Percentiles rank a stretch among this genome's conserved stretches.
Evolutionary conservation across 1,140 invertebrate species (phyloP).

Genomic region (Orius laevigatus): DNA sequence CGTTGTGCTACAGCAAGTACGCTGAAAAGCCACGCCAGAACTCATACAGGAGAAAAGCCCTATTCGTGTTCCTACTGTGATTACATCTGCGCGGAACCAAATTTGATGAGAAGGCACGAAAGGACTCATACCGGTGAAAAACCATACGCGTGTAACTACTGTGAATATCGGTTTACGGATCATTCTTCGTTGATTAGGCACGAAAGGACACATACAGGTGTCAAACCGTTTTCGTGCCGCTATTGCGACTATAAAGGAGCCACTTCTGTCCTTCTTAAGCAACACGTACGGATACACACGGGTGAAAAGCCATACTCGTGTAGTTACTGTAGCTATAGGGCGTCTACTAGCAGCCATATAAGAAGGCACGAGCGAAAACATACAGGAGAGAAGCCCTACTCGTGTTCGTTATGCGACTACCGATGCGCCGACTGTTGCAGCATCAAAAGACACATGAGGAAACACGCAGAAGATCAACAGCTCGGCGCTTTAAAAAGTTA

Average conservation of each 20-base stretch:
- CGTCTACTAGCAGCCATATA: conserved; percentile 24
- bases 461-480: conserved; percentile 32
- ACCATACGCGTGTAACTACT: neutral
- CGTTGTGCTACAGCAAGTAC: conserved; percentile 28
- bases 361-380: conserved; percentile 22
- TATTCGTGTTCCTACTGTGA: conserved; percentile 31
- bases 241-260: neutral
- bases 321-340: conserved; percentile 32
- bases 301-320: conserved; percentile 36
- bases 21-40: conserved; percentile 29
- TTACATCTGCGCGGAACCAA: conserved; percentile 32
- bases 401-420: conserved; percentile 29
- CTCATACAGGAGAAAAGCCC: conserved; percentile 33
- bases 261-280: neutral
- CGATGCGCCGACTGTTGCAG: conserved; percentile 28
- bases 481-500: no score
- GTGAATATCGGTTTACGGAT: conserved; percentile 55
- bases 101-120: conserved; percentile 35
- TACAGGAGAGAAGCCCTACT: conserved; percentile 22
- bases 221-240: conserved; percentile 36
- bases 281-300: conserved; percentile 6
- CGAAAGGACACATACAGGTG: no score
- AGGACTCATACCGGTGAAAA: conserved; percentile 28
- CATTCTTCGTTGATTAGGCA: no score
- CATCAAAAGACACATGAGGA: conserved; percentile 29